Conservation (phyloP, 1,140 invertebrate genomes). For the Antheraea pernyi region DNA sequence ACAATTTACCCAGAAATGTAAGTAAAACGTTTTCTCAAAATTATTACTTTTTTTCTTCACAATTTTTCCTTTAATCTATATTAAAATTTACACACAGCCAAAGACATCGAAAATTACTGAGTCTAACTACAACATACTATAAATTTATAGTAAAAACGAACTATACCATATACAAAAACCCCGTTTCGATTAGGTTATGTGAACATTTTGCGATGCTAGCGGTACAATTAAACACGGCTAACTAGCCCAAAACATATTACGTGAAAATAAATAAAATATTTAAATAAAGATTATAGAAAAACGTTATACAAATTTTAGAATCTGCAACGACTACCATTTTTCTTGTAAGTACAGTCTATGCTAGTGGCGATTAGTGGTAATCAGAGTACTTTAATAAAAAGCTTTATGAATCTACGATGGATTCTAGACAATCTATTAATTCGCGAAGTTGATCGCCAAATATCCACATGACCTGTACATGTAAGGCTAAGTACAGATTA, state of each 20-base stretch:
- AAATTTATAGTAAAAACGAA: constrained; percentile 48
- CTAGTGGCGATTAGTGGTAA: constrained; percentile 51
- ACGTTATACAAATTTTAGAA: constrained; percentile 24
- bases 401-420: constrained; percentile 50
- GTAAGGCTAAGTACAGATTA: constrained; percentile 53
- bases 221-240: constrained; percentile 47
- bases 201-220: constrained; percentile 78
- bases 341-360: constrained; percentile 64
- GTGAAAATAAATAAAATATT: constrained; percentile 20
- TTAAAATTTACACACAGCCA: constrained; percentile 75
- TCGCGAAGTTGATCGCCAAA: constrained; percentile 75
- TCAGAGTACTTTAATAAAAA: constrained; percentile 54
- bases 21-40: constrained; percentile 63
- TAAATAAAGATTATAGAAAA: constrained; percentile 28
- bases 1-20: constrained; percentile 58
- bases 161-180: constrained; percentile 45
- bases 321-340: constrained; percentile 73
- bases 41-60: constrained; percentile 53
- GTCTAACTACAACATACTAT: constrained; percentile 67
- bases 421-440: constrained; percentile 43
- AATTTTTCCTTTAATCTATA: constrained; percentile 39
- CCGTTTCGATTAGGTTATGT: constrained; percentile 66
- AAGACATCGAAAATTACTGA: constrained; percentile 74
- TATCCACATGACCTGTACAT: constrained; percentile 79
- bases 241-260: constrained; percentile 25